phyloP scores from a whole-genome alignment of 2,113 vertebrate species.

The Ptilonorhynchus violaceus region DNA sequence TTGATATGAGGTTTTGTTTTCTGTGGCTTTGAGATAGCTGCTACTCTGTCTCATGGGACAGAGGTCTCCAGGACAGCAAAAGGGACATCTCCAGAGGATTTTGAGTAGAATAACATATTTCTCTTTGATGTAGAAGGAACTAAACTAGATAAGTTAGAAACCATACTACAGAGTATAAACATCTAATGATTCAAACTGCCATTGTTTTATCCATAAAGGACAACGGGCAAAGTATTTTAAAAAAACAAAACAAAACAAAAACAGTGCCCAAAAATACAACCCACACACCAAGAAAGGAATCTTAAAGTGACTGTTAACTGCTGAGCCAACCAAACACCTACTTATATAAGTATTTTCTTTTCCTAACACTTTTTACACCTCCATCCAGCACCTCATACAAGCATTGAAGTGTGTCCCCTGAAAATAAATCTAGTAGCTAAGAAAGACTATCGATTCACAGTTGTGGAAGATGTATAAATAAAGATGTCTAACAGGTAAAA shows the following conservation, averaged over 20 bases:
- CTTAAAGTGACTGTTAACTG: neutral
- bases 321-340: neutral
- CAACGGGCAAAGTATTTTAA: neutral
- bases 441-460: neutral
- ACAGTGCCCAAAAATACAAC: neutral
- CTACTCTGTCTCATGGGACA: neutral
- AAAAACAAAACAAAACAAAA: fast-evolving
- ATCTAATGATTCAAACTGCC: neutral
- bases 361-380: neutral
- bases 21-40: neutral
- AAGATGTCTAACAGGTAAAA: neutral
- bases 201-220: neutral
- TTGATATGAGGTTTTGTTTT: neutral
- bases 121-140: neutral
- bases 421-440: neutral
- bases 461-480: neutral
- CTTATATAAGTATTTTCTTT: neutral
- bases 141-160: neutral
- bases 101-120: neutral
- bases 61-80: neutral
- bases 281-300: neutral
- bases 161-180: neutral
- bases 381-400: neutral
- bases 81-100: neutral
- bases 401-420: neutral